These are phyloP conservation scores for Alloplasta piceator DNA, from an alignment of 2,888 invertebrate species.

Conservation along the genomic window DNA sequence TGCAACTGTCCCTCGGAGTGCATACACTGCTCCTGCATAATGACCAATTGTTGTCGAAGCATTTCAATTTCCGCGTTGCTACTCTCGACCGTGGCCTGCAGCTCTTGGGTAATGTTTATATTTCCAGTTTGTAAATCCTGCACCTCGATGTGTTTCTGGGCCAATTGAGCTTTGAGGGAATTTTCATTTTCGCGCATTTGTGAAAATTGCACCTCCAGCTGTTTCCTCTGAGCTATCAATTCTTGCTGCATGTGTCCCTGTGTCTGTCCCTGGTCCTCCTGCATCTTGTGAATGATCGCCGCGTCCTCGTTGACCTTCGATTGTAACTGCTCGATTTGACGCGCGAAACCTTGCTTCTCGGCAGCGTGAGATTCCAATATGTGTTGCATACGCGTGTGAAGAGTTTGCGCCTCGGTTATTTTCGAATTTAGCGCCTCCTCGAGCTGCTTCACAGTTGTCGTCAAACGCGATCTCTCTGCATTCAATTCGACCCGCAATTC, in stretches of 20 bases:
- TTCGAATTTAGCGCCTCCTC: slow-evolving; percentile 85
- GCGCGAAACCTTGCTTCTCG: slow-evolving; percentile 86
- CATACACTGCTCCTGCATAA: slow-evolving; percentile 79
- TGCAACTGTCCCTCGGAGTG: slow-evolving; percentile 79
- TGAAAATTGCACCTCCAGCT: slow-evolving; percentile 87
- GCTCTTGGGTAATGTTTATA: slow-evolving; percentile 76
- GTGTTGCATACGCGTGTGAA: slow-evolving; percentile 87
- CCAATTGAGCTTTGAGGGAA: slow-evolving; percentile 79
- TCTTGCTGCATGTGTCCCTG: slow-evolving; percentile 83
- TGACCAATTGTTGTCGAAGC: slow-evolving; percentile 76
- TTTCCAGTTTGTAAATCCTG: slow-evolving; percentile 81
- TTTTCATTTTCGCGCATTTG: slow-evolving; percentile 85
- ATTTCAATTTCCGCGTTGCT: slow-evolving; percentile 78
- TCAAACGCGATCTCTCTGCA: slow-evolving; percentile 87
- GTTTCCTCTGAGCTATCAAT: slow-evolving; percentile 86
- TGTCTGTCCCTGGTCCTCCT: slow-evolving; percentile 85
- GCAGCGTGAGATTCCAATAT: slow-evolving; percentile 84
- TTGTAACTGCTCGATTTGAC: slow-evolving; percentile 87
- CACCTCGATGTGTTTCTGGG: slow-evolving; percentile 84
- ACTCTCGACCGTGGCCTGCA: slow-evolving; percentile 79
- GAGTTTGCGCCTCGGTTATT: slow-evolving; percentile 86
- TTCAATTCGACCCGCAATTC: slow-evolving; percentile 90
- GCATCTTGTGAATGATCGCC: slow-evolving; percentile 84
- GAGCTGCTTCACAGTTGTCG: slow-evolving; percentile 84
- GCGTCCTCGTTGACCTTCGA: slow-evolving; percentile 86